Base-by-base conservation (phyloP, 2,888 invertebrate species). In the Volucella zonaria region DNA sequence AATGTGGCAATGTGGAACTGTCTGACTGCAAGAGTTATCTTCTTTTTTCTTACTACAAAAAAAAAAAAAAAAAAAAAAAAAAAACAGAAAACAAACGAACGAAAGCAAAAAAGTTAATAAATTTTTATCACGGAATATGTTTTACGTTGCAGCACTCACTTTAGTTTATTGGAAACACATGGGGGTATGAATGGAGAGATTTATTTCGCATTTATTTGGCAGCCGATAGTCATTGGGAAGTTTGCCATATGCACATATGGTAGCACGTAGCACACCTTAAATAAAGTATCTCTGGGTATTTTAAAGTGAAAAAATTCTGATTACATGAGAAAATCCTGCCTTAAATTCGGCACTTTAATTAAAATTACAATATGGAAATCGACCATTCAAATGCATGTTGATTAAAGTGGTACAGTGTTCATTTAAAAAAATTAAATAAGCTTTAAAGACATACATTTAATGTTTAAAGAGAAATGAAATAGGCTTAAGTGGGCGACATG, bases 41-140 rank as follows among this genome's bases (percentile, higher is more conserved):
- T 8, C 49, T 0, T 49, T 12, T 51, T 15, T 40, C 15, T 40
- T 40, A 45, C 23, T 43, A 31, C 42, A 3, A 38, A 38, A 56
- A 56, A 56, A 56, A 38, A 47, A 8, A 56, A 11, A 45, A 10
- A 52, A 1, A 31, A 31, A 31, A 31, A n/a, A 56, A 38, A 47
- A 8, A 56, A 11, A 45, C 10, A 52, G 6, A 31, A 31, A 31
- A 31, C 31, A 31, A 31, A 31, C 31, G 31, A 31, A 31, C 31
- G 31, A 31, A 31, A 31, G 6, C 31, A 31, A 31, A 31, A 31
- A 31, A 31, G 31, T 47, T 83, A 59, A 82, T 74, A 62, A 82
- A 82, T 82, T 82, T 82, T 78, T 78, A 82, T 79, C 79, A 75
- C 67, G 74, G 62, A 64, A 66, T 66, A 59, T 79, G 66, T 56